A percentile compares a stretch with the other conserved stretches of the same genome.
Evolutionary conservation across 2,113 vertebrate species (phyloP).

Genomic region (Tauraco erythrolophus): DNA sequence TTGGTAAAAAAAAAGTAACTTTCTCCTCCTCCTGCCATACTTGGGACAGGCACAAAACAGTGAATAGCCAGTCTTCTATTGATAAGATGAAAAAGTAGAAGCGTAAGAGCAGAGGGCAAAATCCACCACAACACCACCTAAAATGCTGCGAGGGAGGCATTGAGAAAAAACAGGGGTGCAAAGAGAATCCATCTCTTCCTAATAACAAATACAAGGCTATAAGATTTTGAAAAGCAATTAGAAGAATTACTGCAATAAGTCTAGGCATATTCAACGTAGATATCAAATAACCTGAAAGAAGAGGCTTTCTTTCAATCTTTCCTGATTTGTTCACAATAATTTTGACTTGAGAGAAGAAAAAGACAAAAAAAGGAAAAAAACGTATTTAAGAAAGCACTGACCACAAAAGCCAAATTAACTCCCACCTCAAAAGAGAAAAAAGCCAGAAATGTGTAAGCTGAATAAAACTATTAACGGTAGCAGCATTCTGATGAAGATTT

Average conservation of each 20-base stretch:
- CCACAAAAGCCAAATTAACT: not conserved
- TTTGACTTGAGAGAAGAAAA: not conserved
- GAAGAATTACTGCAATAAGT: not conserved
- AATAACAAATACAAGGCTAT: not conserved
- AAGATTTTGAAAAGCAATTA: not conserved
- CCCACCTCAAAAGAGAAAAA: not conserved
- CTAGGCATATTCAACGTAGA: not conserved
- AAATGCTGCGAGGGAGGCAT: not conserved
- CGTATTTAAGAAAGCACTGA: not conserved
- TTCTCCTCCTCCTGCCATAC: not conserved
- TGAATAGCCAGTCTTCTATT: not conserved
- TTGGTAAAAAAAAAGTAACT: not conserved
- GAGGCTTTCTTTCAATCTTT: not conserved
- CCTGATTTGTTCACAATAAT: not conserved
- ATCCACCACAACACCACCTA: not conserved
- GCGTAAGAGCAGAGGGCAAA: not conserved
- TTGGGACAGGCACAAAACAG: not conserved
- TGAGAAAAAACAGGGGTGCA: not conserved
- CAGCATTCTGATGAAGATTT: not conserved
- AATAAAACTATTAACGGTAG: not conserved
- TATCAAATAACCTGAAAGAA: not conserved
- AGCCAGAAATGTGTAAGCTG: accelerated
- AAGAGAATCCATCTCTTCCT: not conserved
- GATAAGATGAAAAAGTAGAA: not conserved
- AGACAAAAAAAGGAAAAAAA: accelerated